These are phyloP conservation scores for Plumapathes pennacea DNA, from an alignment of 92 coral and sea anemone genomes.

Conservation along the genomic window DNA sequence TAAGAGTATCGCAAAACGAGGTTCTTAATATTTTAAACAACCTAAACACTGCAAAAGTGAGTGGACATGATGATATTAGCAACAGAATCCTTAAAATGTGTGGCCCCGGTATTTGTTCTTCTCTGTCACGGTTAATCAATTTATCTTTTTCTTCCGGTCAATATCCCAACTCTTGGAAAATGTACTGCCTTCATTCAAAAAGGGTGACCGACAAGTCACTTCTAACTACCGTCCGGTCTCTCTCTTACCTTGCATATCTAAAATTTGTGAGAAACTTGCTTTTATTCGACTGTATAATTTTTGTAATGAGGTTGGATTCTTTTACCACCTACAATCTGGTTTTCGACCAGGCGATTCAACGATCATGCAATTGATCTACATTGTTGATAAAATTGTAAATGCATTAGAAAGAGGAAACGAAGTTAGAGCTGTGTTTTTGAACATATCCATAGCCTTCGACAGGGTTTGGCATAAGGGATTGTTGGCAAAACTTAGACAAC, in stretches of 20 bases:
- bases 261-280: conserved; percentile 3
- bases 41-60: conserved; percentile 3
- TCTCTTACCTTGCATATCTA: conserved; percentile 5
- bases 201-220: conserved; percentile 10
- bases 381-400: conserved; percentile 8
- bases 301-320: too few species aligned
- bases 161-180: conserved; percentile 13
- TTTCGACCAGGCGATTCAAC: conserved; percentile 22
- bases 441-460: conserved; percentile 16
- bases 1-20: neutral
- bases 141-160: conserved; percentile 13
- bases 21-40: conserved; percentile 1
- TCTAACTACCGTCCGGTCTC: conserved; percentile 17
- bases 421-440: conserved; percentile 22
- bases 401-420: conserved; percentile 9
- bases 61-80: conserved; percentile 10
- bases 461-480: too few species aligned
- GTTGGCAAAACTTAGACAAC: too few species aligned
- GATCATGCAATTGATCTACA: conserved; percentile 15
- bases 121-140: too few species aligned
- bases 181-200: conserved; percentile 20
- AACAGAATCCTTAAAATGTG: conserved; percentile 3
- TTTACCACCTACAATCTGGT: conserved; percentile 19
- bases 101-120: conserved; percentile 1
- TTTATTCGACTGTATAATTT: conserved; percentile 12